Conservation (phyloP, 2,888 invertebrate species). For the Seladonia tumulorum region DNA sequence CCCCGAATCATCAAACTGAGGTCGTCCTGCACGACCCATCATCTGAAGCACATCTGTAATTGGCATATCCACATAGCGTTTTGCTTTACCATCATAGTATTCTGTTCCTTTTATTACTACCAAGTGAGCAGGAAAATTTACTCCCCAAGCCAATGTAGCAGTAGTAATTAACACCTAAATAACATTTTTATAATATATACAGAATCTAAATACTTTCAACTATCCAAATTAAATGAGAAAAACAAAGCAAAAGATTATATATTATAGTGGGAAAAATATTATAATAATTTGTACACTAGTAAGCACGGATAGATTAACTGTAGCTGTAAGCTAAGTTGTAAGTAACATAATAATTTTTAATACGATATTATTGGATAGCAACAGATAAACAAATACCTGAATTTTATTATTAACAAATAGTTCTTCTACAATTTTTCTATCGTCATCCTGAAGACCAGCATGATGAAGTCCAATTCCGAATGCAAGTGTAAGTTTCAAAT, state of each 20-base stretch:
- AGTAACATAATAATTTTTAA: background rate
- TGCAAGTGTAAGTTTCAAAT: conserved; percentile 95
- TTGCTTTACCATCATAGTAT: conserved; percentile 98
- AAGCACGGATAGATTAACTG: background rate
- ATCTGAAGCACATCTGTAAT: conserved; percentile 99
- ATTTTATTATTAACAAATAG: conserved; percentile 97
- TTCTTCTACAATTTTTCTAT: conserved; percentile 96
- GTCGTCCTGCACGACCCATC: conserved; percentile 99
- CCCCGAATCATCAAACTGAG: conserved; percentile 97
- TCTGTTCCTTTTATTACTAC: conserved; percentile 99
- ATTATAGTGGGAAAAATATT: background rate
- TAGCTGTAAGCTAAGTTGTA: background rate
- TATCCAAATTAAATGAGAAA: background rate
- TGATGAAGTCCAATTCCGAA: conserved; percentile 99
- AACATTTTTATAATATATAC: background rate
- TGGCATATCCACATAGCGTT: conserved; percentile 99
- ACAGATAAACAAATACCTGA: conserved; percentile 86
- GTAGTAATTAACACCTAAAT: conserved; percentile 95
- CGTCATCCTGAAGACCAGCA: conserved; percentile 97
- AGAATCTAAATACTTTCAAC: background rate
- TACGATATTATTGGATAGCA: background rate
- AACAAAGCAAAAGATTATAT: background rate
- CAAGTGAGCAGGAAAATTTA: conserved; percentile 99
- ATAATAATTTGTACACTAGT: background rate
- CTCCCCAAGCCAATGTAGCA: conserved; percentile 99